A percentile compares a stretch with the other conserved stretches of the same genome.
Evolutionary conservation across 2,113 vertebrate species (phyloP).

Genomic region (Apus apus): DNA sequence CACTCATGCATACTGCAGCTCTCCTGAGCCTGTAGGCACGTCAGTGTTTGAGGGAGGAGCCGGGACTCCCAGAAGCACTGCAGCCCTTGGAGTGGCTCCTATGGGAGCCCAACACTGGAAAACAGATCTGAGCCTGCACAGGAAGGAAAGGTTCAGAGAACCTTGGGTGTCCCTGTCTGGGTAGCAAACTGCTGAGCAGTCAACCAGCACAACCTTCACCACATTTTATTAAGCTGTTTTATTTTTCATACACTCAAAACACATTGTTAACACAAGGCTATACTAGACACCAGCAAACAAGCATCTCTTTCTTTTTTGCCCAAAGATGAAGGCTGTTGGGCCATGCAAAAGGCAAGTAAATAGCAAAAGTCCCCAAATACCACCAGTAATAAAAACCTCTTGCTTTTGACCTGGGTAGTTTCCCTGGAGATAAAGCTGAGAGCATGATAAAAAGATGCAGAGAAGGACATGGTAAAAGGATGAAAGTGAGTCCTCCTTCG

Average conservation of each 20-base stretch:
- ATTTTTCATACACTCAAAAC: neutral
- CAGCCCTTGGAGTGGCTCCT: neutral
- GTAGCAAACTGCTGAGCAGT: neutral
- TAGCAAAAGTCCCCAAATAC: neutral
- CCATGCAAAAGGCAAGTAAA: neutral
- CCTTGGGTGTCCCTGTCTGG: neutral
- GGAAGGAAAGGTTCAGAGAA: neutral
- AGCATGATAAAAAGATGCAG: neutral
- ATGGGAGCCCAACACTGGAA: neutral
- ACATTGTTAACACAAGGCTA: neutral
- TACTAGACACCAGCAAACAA: neutral
- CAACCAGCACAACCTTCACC: fast-evolving
- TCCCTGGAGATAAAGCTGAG: neutral
- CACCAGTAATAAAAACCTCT: neutral
- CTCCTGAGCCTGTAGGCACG: neutral
- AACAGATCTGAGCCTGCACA: neutral
- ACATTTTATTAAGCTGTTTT: neutral
- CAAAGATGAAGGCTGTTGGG: neutral
- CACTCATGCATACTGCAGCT: neutral
- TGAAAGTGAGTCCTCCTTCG: neutral
- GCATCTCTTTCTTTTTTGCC: neutral
- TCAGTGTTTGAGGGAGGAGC: neutral
- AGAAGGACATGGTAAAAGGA: neutral
- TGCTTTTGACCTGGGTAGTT: neutral
- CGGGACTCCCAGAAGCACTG: fast-evolving